A percentile compares a stretch with the other conserved stretches of the same genome.
These are phyloP conservation scores for Leptodactylus fuscus DNA, from an alignment of 2,113 vertebrate species.

Conservation along the genomic window DNA sequence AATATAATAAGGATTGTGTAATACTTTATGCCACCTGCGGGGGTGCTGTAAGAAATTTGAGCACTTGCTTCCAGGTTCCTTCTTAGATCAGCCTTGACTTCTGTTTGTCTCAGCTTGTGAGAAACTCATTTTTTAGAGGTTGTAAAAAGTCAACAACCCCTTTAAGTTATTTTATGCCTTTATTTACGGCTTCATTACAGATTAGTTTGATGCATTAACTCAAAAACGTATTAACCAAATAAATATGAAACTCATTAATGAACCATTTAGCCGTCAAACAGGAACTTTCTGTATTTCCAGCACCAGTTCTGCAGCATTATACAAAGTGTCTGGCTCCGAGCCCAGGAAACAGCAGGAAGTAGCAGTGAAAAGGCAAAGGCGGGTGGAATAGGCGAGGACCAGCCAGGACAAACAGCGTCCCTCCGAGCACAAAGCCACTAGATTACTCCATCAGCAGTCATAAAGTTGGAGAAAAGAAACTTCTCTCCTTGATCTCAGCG, in stretches of 20 bases:
- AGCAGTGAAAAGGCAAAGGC: not conserved
- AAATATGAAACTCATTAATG: not conserved
- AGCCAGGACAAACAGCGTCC: not conserved
- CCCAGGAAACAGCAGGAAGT: conserved; percentile 10
- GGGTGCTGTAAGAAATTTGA: not conserved
- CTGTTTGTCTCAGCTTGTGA: not conserved
- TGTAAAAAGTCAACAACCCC: not conserved
- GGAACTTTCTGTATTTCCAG: not conserved
- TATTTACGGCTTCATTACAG: not conserved
- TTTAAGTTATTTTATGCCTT: not conserved
- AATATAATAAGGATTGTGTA: not conserved
- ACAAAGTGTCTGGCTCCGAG: not conserved
- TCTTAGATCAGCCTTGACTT: not conserved
- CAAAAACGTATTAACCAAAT: not conserved
- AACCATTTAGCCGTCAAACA: not conserved
- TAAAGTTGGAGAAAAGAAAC: not conserved
- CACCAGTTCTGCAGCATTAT: not conserved
- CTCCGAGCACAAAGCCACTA: not conserved
- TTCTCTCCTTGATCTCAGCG: not conserved
- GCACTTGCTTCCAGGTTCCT: not conserved
- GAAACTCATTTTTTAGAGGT: not conserved
- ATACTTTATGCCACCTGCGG: not conserved
- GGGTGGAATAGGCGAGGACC: not conserved
- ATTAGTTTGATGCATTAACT: not conserved
- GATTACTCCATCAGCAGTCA: not conserved